These are phyloP conservation scores for Poliocrania exsul DNA, from an alignment of 2,797 vertebrate genomes.

Conservation along the genomic window DNA sequence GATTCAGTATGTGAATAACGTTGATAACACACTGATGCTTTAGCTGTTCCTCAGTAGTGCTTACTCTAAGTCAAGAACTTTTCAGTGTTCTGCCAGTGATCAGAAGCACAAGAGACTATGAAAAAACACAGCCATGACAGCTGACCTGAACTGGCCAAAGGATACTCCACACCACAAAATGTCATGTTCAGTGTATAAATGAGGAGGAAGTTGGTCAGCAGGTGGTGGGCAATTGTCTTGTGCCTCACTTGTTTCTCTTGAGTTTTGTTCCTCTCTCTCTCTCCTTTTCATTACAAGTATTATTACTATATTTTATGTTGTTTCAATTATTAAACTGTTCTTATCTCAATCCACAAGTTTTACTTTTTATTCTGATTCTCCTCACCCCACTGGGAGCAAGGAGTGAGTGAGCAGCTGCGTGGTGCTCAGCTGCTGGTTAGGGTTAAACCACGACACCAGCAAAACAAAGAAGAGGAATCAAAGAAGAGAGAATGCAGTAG, in stretches of 20 bases:
- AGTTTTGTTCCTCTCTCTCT: background rate
- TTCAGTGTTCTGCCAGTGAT: background rate
- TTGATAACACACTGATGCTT: background rate
- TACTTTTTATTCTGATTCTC: background rate
- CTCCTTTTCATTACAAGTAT: background rate
- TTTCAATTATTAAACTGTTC: background rate
- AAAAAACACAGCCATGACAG: background rate
- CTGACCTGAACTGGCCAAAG: background rate
- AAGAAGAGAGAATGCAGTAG: background rate
- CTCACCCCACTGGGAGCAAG: background rate
- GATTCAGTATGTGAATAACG: background rate
- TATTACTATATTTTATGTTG: background rate
- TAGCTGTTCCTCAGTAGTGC: background rate
- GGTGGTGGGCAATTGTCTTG: background rate
- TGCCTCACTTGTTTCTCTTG: background rate
- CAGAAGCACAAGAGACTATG: background rate
- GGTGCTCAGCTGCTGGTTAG: background rate
- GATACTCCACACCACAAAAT: background rate
- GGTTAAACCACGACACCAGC: background rate
- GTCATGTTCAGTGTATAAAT: background rate
- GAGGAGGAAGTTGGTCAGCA: background rate
- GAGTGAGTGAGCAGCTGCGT: background rate
- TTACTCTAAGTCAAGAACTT: background rate
- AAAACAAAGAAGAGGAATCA: background rate
- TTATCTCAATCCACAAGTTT: background rate